phyloP scores from a whole-genome alignment of 1,140 invertebrate species.

The Lepidurus apus region DNA sequence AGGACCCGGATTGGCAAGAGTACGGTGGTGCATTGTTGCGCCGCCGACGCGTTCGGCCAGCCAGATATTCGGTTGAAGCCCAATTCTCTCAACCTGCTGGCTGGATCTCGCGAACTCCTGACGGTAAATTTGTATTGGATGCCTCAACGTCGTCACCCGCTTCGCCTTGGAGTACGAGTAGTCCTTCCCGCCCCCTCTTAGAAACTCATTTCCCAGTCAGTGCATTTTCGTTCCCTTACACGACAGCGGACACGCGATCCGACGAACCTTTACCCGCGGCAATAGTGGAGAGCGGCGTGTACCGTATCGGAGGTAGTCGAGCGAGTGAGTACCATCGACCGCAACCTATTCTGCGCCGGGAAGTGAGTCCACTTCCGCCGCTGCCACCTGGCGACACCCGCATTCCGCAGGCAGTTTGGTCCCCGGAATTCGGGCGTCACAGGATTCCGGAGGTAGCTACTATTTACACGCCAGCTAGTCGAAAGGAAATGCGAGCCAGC shows the following conservation, averaged over 20 bases:
- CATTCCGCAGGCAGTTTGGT: slow-evolving; percentile 33
- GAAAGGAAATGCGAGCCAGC: slow-evolving; percentile 48
- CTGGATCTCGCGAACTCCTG: slow-evolving; percentile 62
- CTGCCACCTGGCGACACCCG: not conserved
- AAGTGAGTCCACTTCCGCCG: slow-evolving; percentile 30
- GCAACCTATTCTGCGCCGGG: slow-evolving; percentile 29
- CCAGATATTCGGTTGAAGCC: slow-evolving; percentile 32
- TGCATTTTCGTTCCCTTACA: slow-evolving; percentile 22
- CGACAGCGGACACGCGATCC: not conserved
- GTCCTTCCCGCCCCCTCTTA: not conserved
- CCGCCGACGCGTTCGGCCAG: not conserved
- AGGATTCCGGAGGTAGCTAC: slow-evolving; percentile 37
- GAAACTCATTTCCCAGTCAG: slow-evolving; percentile 13
- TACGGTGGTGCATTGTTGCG: slow-evolving; percentile 29
- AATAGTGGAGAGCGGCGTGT: slow-evolving; percentile 36
- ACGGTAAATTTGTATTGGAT: slow-evolving; percentile 65
- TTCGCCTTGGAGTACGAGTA: not conserved
- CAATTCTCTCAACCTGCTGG: slow-evolving; percentile 46
- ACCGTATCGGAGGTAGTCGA: slow-evolving; percentile 29
- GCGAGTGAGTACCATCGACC: slow-evolving; percentile 28
- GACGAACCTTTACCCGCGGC: not conserved
- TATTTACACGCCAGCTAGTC: not conserved
- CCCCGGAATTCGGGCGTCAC: slow-evolving; percentile 39
- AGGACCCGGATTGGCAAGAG: slow-evolving; percentile 31
- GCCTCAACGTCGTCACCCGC: slow-evolving; percentile 35